Evolutionary conservation across 2,888 invertebrate genomes (phyloP).

Genomic region (Diaphora mendica): DNA sequence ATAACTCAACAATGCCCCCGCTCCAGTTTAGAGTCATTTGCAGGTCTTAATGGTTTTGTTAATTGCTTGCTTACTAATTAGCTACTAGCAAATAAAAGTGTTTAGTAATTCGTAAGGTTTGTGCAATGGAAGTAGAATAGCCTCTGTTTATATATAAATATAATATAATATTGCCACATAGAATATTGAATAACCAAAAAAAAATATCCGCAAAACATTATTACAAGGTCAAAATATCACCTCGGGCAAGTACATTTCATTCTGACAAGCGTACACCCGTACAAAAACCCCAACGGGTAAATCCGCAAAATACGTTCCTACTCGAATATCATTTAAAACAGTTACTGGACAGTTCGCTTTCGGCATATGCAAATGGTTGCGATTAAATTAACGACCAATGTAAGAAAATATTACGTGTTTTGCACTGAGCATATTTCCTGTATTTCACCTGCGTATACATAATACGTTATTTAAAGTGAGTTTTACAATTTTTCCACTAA

Average conservation of each 20-base stretch:
- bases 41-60: no score
- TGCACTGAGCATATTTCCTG: constrained; percentile 29
- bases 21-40: no score
- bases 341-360: constrained; percentile 39
- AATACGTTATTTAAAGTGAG: not conserved
- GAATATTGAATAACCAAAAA: no score
- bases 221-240: not conserved
- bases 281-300: constrained; percentile 17
- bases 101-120: no score
- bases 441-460: not conserved
- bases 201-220: no score
- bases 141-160: no score
- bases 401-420: constrained; percentile 38
- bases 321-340: constrained; percentile 40
- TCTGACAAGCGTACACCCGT: not conserved
- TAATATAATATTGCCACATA: no score
- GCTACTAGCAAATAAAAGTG: no score
- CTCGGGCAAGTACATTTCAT: not conserved
- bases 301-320: constrained; percentile 15
- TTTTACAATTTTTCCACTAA: not conserved
- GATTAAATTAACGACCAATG: constrained; percentile 40
- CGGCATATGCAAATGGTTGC: constrained; percentile 38
- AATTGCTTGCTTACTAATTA: no score
- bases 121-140: no score
- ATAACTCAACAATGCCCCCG: no score